Conservation (phyloP, 1,140 invertebrate species). For the Scaptomyza montana region DNA sequence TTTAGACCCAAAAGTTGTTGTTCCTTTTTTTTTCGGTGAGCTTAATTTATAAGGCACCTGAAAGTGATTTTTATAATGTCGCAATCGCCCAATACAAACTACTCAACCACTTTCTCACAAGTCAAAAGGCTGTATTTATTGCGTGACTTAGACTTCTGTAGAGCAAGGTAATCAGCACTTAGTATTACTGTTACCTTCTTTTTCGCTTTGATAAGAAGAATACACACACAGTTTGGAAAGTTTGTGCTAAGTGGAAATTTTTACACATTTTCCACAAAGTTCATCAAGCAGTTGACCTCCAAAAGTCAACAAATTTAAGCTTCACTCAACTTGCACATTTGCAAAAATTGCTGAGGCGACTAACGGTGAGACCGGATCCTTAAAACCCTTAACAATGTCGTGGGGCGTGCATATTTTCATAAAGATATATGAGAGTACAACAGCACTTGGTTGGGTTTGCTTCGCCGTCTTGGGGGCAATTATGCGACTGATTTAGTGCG, state of each 20-base stretch:
- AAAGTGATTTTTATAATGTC: slow-evolving; percentile 61
- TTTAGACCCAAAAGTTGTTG: slow-evolving; percentile 37
- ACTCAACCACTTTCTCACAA: slow-evolving; percentile 41
- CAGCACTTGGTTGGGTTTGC: slow-evolving; percentile 24
- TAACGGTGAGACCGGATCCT: slow-evolving; percentile 56
- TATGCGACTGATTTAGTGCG: slow-evolving; percentile 80
- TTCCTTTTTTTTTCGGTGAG: neutral
- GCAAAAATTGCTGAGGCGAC: slow-evolving; percentile 41
- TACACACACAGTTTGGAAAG: slow-evolving; percentile 19
- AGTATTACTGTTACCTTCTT: neutral
- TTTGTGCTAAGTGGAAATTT: slow-evolving; percentile 30
- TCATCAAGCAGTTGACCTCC: slow-evolving; percentile 71
- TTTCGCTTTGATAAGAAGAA: slow-evolving; percentile 10
- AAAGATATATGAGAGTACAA: slow-evolving; percentile 58
- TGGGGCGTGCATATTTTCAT: slow-evolving; percentile 73
- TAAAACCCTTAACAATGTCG: slow-evolving; percentile 24
- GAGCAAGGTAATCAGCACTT: slow-evolving; percentile 14
- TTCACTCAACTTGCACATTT: slow-evolving; percentile 42
- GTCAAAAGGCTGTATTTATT: slow-evolving; percentile 42
- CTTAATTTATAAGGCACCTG: slow-evolving; percentile 3
- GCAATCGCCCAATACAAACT: slow-evolving; percentile 17
- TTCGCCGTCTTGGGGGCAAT: slow-evolving; percentile 45
- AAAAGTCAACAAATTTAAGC: slow-evolving; percentile 39
- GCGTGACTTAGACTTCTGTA: slow-evolving; percentile 33
- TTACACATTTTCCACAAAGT: slow-evolving; percentile 38